Percentiles rank a stretch among this genome's conserved stretches.
These are phyloP conservation scores for Hemicrepidius hirtus DNA, from an alignment of 2,888 invertebrate species.

Conservation along the genomic window DNA sequence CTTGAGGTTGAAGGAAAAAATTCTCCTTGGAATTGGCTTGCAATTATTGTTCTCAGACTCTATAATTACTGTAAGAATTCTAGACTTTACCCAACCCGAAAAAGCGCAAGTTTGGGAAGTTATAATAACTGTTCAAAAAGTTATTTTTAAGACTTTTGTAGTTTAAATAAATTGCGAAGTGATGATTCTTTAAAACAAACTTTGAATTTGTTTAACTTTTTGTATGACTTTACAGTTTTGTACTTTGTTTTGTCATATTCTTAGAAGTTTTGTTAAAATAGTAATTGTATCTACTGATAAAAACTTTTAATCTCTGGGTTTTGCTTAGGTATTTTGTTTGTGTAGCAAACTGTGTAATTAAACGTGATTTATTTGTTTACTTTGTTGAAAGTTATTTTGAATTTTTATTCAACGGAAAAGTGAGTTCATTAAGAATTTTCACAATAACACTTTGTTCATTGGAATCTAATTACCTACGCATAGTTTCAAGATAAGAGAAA, in stretches of 20 bases:
- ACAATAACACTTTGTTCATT: too few species aligned
- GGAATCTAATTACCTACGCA: too few species aligned
- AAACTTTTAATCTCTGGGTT: not conserved
- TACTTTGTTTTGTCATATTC: not conserved
- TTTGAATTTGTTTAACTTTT: not conserved
- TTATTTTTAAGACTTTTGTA: not conserved
- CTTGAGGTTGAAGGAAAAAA: not conserved
- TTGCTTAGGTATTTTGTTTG: not conserved
- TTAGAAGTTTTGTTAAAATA: not conserved
- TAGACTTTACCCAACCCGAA: not conserved
- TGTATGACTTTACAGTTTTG: not conserved
- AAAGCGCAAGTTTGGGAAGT: not conserved
- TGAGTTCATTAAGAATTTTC: too few species aligned
- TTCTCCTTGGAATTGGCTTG: not conserved
- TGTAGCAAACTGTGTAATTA: not conserved
- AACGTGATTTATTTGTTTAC: not conserved
- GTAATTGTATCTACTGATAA: not conserved
- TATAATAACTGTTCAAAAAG: not conserved
- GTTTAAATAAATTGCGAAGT: not conserved
- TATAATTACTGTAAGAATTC: not conserved
- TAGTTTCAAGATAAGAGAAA: too few species aligned
- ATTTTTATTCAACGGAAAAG: too few species aligned
- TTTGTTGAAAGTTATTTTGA: too few species aligned
- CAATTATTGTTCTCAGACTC: not conserved
- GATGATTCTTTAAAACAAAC: not conserved